Evolutionary conservation across 2,113 vertebrate genomes (phyloP).

Genomic region (Phoxinus phoxinus): DNA sequence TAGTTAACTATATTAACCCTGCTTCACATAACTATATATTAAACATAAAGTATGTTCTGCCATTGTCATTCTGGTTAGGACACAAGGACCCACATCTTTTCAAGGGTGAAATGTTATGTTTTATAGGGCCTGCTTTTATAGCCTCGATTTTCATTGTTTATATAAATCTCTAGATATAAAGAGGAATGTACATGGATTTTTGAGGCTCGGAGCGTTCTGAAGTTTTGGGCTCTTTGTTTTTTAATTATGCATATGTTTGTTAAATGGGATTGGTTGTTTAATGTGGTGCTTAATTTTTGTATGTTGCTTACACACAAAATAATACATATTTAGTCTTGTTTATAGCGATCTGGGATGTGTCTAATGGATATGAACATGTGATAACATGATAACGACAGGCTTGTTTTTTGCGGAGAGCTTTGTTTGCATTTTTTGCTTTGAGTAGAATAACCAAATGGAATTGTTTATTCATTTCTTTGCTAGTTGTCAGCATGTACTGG

Average conservation of each 20-base stretch:
- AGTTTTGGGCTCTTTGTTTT: not conserved
- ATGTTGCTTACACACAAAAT: not conserved
- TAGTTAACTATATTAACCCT: too few species aligned
- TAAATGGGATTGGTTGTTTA: not conserved
- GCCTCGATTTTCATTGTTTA: not conserved
- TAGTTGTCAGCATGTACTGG: constrained; percentile 54
- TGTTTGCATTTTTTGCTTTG: not conserved
- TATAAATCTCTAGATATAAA: not conserved
- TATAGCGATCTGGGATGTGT: not conserved
- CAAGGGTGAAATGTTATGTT: not conserved
- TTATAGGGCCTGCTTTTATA: not conserved
- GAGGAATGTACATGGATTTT: not conserved
- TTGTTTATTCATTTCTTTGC: constrained; percentile 6
- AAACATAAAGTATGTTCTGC: too few species aligned
- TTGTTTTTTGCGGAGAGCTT: not conserved
- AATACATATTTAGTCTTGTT: not conserved
- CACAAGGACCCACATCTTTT: not conserved
- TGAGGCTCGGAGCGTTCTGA: not conserved
- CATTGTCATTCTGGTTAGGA: not conserved
- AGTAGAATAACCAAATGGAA: not conserved
- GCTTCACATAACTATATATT: too few species aligned
- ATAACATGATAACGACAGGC: not conserved
- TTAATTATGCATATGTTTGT: not conserved
- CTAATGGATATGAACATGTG: not conserved
- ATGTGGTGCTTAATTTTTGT: not conserved